Conservation (phyloP, 2,113 vertebrate genomes). For the Sakesphorus luctuosus region DNA sequence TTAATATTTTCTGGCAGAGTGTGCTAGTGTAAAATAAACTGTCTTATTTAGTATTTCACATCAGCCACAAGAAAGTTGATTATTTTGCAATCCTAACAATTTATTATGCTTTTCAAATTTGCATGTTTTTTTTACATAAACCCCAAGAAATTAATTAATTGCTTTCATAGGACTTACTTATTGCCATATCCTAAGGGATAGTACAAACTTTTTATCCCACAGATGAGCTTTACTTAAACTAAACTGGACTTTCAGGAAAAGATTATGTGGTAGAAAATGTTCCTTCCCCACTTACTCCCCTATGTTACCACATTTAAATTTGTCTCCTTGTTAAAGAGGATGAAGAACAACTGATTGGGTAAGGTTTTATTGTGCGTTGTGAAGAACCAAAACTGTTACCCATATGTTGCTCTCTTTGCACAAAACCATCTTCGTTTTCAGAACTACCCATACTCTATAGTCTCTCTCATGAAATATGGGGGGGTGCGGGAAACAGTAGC, state of each 20-base stretch:
- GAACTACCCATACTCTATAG: background rate
- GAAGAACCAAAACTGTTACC: background rate
- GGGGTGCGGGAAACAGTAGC: too few relatives aligned
- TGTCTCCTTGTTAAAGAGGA: background rate
- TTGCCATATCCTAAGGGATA: background rate
- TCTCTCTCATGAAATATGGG: background rate
- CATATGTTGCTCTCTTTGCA: accelerated
- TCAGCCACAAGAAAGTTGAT: background rate
- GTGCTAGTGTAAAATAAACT: background rate
- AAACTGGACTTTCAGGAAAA: background rate
- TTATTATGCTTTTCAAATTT: background rate
- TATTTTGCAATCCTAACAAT: background rate
- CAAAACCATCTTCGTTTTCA: background rate
- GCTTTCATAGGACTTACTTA: background rate
- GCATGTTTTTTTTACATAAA: background rate
- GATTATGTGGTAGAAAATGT: background rate
- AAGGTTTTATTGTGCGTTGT: background rate
- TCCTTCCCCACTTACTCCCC: background rate
- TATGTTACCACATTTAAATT: background rate
- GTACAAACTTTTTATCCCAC: background rate
- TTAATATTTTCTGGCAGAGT: background rate
- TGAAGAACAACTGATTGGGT: background rate
- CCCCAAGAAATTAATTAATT: background rate
- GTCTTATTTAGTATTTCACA: background rate
- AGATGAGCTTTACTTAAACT: background rate